Evolutionary conservation across 2,888 invertebrate genomes (phyloP), one percentile per base, ranked within the genome.

Genomic region (Erebia epiphron): DNA sequence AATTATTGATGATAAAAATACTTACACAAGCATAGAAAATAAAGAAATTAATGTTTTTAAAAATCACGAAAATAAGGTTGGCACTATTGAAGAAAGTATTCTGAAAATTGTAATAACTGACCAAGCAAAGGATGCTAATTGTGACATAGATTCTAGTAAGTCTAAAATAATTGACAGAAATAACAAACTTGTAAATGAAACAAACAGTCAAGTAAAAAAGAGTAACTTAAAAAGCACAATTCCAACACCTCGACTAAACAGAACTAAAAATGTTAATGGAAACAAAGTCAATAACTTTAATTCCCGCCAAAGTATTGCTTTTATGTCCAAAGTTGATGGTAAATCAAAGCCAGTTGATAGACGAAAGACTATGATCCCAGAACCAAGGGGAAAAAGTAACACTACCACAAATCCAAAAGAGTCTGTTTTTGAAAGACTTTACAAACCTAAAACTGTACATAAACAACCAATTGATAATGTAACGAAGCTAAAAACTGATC

Each of bases 381-480:
- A 79, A 67, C 21, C 61, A 41, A 64, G 5, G 16, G 61, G 70
- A 18, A 64, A 73, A 57, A 69, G 61, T 16, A 26, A 73, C 10
- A 77, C 79, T 68, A 26, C 65, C 3, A 73, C 46, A 49, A 62
- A 49, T 49, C 5, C 73, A 21, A 76, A 79, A 18, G 83, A 87
- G 76, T 87, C 91, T 0, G 92, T 92, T 0, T 92, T 92, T 62
- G 92, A 92, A 18, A 79, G 92, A 41, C 75, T 92, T 0, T 92
- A 91, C 70, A 90, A 91, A 74, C 90, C 90, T 0, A 92, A 89
- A 79, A 26, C 70, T 0, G 73, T 78, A 0, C 72, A 76, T 9
- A 86, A 82, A 72, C 77, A 77, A 49, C 69, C 73, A 1, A 2
- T 78, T 0, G 78, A 80, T 16, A 79, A 86, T 0, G 80, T 82